phyloP scores from a whole-genome alignment of 1,140 invertebrate species.

The Drosophila fuyamai region DNA sequence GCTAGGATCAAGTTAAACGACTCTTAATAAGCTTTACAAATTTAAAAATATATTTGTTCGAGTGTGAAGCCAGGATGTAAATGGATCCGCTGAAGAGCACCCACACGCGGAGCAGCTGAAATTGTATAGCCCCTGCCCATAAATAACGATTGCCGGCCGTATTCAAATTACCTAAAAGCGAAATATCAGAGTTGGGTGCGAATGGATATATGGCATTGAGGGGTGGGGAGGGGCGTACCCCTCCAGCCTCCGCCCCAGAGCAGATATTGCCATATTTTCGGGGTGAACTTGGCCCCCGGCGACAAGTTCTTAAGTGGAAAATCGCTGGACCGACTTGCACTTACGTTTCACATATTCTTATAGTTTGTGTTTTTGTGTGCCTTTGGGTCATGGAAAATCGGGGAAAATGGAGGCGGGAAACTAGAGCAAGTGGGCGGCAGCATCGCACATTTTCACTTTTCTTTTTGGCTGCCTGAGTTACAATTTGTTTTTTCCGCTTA shows the following conservation, averaged over 20 bases:
- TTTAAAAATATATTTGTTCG: background rate
- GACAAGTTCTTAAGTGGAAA: conserved; percentile 73
- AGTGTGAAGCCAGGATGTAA: background rate
- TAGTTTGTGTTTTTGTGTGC: background rate
- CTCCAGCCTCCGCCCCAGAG: background rate
- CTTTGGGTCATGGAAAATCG: background rate
- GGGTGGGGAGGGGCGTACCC: conserved; percentile 10
- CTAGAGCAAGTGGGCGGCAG: background rate
- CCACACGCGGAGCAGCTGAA: conserved; percentile 27
- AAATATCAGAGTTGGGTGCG: conserved; percentile 8
- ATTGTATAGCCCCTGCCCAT: conserved; percentile 45
- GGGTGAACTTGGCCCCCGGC: conserved; percentile 45
- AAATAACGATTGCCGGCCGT: conserved; percentile 70
- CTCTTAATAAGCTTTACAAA: background rate
- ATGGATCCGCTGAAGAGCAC: conserved; percentile 21
- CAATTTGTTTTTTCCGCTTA: conserved; percentile 56
- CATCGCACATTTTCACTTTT: background rate
- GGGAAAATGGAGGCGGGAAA: conserved; percentile 3
- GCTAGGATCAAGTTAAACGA: too few relatives aligned
- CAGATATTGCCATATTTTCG: conserved; percentile 19
- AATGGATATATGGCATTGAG: background rate
- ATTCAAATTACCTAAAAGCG: conserved; percentile 70
- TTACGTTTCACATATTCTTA: conserved; percentile 14
- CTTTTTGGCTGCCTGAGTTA: conserved; percentile 23
- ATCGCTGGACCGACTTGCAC: conserved; percentile 24